Evolutionary conservation across 2,113 vertebrate species (phyloP), one percentile per base, ranked within the genome.

Genomic region (Ondatra zibethicus): DNA sequence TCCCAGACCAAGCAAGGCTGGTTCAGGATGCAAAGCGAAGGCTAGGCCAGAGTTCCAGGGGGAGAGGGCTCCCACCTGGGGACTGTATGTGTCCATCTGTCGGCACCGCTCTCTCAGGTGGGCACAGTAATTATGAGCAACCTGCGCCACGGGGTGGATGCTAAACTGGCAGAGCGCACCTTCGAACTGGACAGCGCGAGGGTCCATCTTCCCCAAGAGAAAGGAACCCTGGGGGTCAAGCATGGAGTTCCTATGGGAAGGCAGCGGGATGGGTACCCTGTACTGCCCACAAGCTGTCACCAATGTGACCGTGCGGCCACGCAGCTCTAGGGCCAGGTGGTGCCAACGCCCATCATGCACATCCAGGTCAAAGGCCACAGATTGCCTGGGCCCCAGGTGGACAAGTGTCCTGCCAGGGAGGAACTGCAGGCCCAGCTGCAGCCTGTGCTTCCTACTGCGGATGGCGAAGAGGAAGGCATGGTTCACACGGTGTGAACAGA

Each of bases 91-190:
- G 86, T 99, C 99, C 12, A 99, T 99, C 97, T 99, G 99, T 98
- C 99, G 99, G 98, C 99, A 99, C 87, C 99, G 99, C 98, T 99
- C 99, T 97, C 99, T 99, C 98, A 99, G 99, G 98, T 99, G 99
- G 98, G 99, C 99, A 98, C 99, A 99, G 99, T 99, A 99, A 99
- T 99, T 99, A 96, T 99, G 99, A 99, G 99, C 99, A 98, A 99
- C 99, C 99, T 99, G 98, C n/a, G 99, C 98, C 36, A 99, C 99
- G 70, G 99, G 99, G 98, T 99, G 99, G 98, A 99, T 99, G 98
- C 99, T 99, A 73, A 99, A 99, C 97, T 99, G 99, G 98, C 99
- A 99, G 96, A 99, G 98, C 92, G 99, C 99, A 29, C 99, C 99
- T 99, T 99, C 99, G 78, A 99, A 99, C 73, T 99, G 99, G 97